Evolutionary conservation across 2,888 invertebrate genomes (phyloP).

Genomic region (Heliconius hortense): DNA sequence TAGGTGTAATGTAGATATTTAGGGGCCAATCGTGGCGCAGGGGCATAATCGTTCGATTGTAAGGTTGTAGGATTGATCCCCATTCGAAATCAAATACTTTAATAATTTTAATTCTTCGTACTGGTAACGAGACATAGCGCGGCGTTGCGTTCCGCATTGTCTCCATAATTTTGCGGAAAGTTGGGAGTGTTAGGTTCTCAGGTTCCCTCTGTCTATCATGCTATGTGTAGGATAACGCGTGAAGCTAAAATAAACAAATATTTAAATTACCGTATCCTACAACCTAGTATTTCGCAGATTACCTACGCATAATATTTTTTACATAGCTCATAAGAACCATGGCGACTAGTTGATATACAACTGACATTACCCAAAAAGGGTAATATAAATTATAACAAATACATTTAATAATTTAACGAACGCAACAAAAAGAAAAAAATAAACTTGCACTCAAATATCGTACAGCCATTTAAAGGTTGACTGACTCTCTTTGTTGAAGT

Average conservation of each 20-base stretch:
- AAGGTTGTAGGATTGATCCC: too few relatives aligned
- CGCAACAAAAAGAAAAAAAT: slow-evolving; percentile 26
- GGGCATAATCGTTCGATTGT: too few relatives aligned
- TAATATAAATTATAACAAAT: slow-evolving; percentile 22
- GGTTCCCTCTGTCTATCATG: too few relatives aligned
- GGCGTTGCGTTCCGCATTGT: too few relatives aligned
- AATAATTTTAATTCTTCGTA: too few relatives aligned
- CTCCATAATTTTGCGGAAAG: too few relatives aligned
- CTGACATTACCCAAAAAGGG: background rate
- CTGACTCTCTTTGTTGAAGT: slow-evolving; percentile 47
- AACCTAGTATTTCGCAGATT: background rate
- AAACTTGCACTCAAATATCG: slow-evolving; percentile 31
- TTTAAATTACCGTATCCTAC: background rate
- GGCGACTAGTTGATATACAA: background rate
- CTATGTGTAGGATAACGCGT: background rate
- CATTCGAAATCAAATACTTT: too few relatives aligned
- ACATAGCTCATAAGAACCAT: background rate
- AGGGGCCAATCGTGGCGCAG: too few relatives aligned
- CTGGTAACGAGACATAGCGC: background rate
- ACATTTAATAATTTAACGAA: slow-evolving; percentile 18
- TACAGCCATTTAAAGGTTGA: slow-evolving; percentile 32
- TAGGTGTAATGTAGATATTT: too few relatives aligned
- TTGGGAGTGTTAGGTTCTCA: too few relatives aligned
- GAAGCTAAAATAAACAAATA: background rate
- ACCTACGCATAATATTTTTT: background rate